Evolutionary conservation across 1,140 invertebrate species (phyloP), one percentile per base, ranked within the genome.

Genomic region (Diuraphis noxia): DNA sequence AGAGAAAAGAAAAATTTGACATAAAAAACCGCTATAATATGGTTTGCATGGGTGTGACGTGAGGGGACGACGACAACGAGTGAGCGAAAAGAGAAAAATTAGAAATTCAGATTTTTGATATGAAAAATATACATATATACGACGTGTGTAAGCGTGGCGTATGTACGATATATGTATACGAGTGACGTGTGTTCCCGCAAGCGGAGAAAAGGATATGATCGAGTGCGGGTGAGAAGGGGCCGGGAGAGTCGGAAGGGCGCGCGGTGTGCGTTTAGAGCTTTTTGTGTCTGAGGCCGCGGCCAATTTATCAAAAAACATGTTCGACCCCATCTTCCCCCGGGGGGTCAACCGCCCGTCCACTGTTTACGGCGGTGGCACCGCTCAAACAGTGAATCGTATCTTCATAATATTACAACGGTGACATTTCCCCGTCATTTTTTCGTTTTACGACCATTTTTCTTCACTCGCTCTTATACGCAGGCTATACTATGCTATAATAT

Each of bases 231-330:
- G 19, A 79, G 38, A 41, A 25, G 21, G 52, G 56, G 25, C 43
- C 52, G 38, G 46, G 41, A 8, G 41, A 43, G 82, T 36, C 1
- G 7, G 46, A 38, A 36, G 41, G 21, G 84, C 2, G n/a, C 0
- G 43, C 41, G n/a, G 88, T 23, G 85, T 38, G 36, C 77, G 89
- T 91, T 91, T 91, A 91, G 77, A 91, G 89, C 77, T 82, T 91
- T 91, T 91, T 91, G 89, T 82, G 89, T 91, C 89, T 91, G 89
- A 91, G 89, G 36, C 77, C 77, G 46, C 89, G 89, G 77, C 89
- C 89, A 91, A 91, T 91, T 91, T 91, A 91, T 91, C 89, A 91
- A 91, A 91, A 91, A 91, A 91, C 72, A 91, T 82, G 89, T 91
- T 91, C 77, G 41, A 49, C 89, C 72, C 72, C 77, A 77, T 88